Conservation (phyloP, 2,888 invertebrate genomes). For the Agriopis aurantiaria region DNA sequence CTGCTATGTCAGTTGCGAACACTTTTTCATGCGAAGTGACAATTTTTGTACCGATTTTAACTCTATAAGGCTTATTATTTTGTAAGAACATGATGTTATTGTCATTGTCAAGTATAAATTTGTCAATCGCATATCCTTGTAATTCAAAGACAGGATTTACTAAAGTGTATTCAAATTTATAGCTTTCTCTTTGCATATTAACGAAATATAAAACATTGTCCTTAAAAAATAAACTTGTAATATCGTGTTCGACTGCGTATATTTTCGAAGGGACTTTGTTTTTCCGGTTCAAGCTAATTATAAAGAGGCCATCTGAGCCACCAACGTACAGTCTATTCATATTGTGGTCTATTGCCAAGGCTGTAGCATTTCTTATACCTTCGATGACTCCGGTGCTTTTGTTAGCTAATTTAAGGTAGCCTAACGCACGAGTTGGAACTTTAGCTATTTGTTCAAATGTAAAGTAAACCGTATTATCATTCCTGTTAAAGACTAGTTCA, state of each 20-base stretch:
- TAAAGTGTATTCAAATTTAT: conserved; percentile 66
- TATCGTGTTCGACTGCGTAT: conserved; percentile 65
- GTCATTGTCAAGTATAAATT: conserved; percentile 69
- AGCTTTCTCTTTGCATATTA: conserved; percentile 64
- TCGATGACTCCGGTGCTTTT: conserved; percentile 61
- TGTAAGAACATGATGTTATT: conserved; percentile 70
- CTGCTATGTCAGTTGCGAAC: conserved; percentile 58
- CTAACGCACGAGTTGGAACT: conserved; percentile 59
- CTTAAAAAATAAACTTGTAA: conserved; percentile 67
- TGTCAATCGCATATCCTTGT: conserved; percentile 60
- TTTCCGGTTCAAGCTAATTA: conserved; percentile 63
- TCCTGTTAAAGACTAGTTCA: conserved; percentile 63
- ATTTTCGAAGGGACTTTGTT: conserved; percentile 64
- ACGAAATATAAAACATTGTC: conserved; percentile 65
- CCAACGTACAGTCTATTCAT: conserved; percentile 72
- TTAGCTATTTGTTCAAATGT: conserved; percentile 68
- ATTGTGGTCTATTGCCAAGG: conserved; percentile 68
- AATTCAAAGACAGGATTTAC: conserved; percentile 63
- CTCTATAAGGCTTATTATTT: conserved; percentile 61
- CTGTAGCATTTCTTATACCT: conserved; percentile 73
- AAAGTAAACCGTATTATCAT: conserved; percentile 73
- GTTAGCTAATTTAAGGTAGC: conserved; percentile 63
- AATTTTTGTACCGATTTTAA: conserved; percentile 69
- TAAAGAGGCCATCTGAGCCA: conserved; percentile 69
- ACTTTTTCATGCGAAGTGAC: conserved; percentile 64